Evolutionary conservation across 2,113 vertebrate species (phyloP).

Genomic region (Limanda limanda): DNA sequence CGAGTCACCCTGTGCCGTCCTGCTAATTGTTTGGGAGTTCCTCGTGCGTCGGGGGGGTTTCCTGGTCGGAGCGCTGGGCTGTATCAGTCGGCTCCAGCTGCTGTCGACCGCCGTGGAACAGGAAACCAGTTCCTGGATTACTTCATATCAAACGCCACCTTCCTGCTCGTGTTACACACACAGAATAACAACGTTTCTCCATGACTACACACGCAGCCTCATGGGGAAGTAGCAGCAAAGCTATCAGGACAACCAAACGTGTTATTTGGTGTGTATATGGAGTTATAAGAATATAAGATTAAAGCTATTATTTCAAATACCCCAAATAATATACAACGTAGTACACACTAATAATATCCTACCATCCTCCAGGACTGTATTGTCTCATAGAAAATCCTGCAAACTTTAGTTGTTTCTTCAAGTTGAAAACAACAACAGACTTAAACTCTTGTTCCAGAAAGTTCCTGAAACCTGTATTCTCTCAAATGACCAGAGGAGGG

Average conservation of each 20-base stretch:
- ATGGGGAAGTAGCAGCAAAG: background rate
- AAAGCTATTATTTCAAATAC: no score
- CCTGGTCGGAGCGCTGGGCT: conserved; percentile 47
- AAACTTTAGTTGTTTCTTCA: no score
- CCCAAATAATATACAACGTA: no score
- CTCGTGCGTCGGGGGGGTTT: conserved; percentile 55
- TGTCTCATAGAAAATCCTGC: no score
- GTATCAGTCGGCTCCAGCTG: conserved; percentile 75
- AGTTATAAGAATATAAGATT: no score
- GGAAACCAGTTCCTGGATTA: conserved; percentile 72
- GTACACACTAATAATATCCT: no score
- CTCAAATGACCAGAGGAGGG: no score
- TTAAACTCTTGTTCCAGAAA: no score
- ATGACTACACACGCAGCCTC: background rate
- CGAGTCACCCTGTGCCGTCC: conserved; percentile 57
- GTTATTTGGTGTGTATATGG: background rate
- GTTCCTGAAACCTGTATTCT: no score
- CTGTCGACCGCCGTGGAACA: conserved; percentile 47
- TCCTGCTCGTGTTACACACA: conserved; percentile 16
- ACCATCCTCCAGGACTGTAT: no score
- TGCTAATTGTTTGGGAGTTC: conserved; percentile 74
- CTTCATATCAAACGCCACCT: conserved; percentile 59
- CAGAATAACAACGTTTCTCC: conserved; percentile 4
- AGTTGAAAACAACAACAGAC: no score
- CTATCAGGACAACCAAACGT: background rate